Percentiles rank a stretch among this genome's conserved stretches.
Evolutionary conservation across 2,797 vertebrate genomes (phyloP).

Genomic region (Hypotaenidia okinawae): DNA sequence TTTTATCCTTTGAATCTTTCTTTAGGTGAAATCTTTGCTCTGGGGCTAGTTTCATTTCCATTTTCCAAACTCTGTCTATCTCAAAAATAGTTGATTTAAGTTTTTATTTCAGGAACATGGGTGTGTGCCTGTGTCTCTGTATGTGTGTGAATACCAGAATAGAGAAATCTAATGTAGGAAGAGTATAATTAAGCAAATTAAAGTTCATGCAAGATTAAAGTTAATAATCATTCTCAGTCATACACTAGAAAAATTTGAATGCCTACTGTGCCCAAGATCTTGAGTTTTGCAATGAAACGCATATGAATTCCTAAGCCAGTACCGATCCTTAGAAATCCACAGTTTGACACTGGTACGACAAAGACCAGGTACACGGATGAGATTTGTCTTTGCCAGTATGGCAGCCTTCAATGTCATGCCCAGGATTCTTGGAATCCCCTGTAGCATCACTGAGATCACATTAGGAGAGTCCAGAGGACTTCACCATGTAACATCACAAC

Average conservation of each 20-base stretch:
- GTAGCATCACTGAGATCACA: not conserved
- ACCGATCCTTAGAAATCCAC: not conserved
- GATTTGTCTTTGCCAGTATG: not conserved
- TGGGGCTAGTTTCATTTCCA: not conserved
- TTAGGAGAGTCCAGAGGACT: not conserved
- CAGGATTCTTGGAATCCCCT: not conserved
- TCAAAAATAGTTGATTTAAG: not conserved
- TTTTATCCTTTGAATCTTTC: not conserved
- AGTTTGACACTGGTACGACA: not conserved
- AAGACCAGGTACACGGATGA: not conserved
- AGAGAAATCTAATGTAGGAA: not conserved
- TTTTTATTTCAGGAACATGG: not conserved
- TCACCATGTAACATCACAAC: not conserved
- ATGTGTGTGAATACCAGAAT: not conserved
- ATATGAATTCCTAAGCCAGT: not conserved
- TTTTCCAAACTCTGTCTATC: not conserved
- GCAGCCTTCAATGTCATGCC: not conserved
- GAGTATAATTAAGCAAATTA: not conserved
- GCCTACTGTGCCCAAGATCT: not conserved
- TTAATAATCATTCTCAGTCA: not conserved
- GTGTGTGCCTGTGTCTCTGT: not conserved
- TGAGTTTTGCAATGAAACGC: not conserved
- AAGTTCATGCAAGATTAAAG: not conserved
- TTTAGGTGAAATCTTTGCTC: not conserved
- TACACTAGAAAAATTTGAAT: not conserved